Base-by-base conservation (phyloP, 2,113 vertebrate species). In the Pithys albifrons region DNA sequence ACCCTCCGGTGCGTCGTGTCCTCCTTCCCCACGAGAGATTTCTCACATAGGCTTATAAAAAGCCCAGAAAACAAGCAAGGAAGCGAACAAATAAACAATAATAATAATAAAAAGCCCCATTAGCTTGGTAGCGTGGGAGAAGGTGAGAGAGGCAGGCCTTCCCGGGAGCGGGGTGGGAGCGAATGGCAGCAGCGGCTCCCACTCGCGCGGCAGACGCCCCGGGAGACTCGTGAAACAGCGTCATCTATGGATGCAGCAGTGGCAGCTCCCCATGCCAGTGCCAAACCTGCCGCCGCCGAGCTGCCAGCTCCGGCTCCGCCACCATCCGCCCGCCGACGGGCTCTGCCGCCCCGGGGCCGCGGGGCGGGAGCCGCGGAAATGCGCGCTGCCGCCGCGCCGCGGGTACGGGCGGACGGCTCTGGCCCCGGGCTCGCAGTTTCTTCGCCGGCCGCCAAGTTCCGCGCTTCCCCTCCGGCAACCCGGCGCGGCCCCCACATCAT, bases 231-330 rank as follows among this genome's bases (percentile, higher is more conserved):
- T 90, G 94, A 97, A 97, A 97, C 94, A 97, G 97, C 96, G 94
- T 95, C 97, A 97, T 98, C 97, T 98, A 94, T 95, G 93, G 97
- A 97, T 76, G 89, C 94, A 95, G 83, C 31, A 43, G 80, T 55
- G 48, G 43, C 18, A 80, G 70, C 83, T 86, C 77, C 74, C 88
- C 43, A 15, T 13, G 14, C 9, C 11, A 35, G 75, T 41, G 45
- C 52, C 57, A 23, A 80, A 58, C 74, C 74, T 41, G 66, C 35
- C 61, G 84, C 45, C 27, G 4, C 41, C 67, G 55, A 46, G 75
- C 9, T 6, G 67, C 57, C 51, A 45, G 66, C 58, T 16, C 55
- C 75, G 35, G 62, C 64, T n/a, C 70, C 49, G 14, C 29, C 55
- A 7, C 28, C 62, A 27, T 43, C 43, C 12, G 33, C 14, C 54